Conservation (phyloP, 2,888 invertebrate genomes). For the Agrochola litura region DNA sequence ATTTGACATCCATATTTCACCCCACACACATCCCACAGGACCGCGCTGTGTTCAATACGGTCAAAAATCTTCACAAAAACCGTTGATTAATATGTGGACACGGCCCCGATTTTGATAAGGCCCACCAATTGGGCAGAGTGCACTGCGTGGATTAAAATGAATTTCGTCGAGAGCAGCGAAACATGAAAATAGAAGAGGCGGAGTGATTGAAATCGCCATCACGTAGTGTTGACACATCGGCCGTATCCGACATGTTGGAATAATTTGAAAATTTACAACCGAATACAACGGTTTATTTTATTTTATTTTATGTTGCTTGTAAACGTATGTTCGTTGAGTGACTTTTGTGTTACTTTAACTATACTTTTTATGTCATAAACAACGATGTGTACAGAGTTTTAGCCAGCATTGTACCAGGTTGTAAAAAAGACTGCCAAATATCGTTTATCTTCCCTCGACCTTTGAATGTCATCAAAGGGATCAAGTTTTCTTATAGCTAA, state of each 20-base stretch:
- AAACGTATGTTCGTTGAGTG: conserved; percentile 47
- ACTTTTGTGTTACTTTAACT: conserved; percentile 3
- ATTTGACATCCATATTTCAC: conserved; percentile 55
- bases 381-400: background rate
- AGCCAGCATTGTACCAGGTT: too few species aligned
- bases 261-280: conserved; percentile 75
- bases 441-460: too few species aligned
- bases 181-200: conserved; percentile 72
- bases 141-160: conserved; percentile 80
- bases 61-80: conserved; percentile 60
- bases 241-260: conserved; percentile 70
- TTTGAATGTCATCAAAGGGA: background rate
- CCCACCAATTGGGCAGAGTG: conserved; percentile 81
- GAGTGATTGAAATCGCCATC: conserved; percentile 81
- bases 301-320: conserved; percentile 23
- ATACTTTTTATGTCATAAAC: background rate
- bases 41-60: conserved; percentile 49
- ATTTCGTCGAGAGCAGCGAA: conserved; percentile 74
- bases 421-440: background rate
- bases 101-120: conserved; percentile 77
- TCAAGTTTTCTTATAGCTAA: background rate
- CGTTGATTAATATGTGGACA: conserved; percentile 80
- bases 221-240: conserved; percentile 81
- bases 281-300: conserved; percentile 50
- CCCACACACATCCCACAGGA: conserved; percentile 24